Base-by-base conservation (phyloP, 2,797 vertebrate species). In the Pantherophis vulpinus region DNA sequence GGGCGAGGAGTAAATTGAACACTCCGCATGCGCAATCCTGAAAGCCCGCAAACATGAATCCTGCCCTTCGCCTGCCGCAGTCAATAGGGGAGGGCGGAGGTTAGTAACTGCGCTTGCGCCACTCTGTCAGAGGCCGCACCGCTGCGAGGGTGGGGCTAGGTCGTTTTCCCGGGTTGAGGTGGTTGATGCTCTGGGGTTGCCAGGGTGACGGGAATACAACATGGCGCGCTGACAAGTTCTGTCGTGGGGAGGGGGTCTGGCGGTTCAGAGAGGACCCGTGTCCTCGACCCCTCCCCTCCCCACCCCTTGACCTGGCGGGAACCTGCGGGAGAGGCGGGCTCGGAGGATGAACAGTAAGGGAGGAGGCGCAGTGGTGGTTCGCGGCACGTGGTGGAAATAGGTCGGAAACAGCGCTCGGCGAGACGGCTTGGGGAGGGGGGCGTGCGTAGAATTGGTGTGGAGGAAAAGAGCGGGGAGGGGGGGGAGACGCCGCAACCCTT, bases 181-280 rank as follows among this genome's bases (percentile, higher is more conserved):
- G 13, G 9, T 0, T 32, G 0, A 87, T 94, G 61, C 90, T 93
- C 51, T 92, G 91, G 93, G 97, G 99, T 99, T 99, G 98, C 98
- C 98, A 98, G 94, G 99, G 99, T 96, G 97, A 99, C 98, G 94
- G 93, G 70, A 79, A 96, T 18, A 96, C 98, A 98, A 98, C 97
- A 98, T 98, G 98, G 98, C 97, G 97, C 66, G 18, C 14, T 91
- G 94, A 90, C 56, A 25, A 66, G 95, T 63, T 42, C 79, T 87
- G 10, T 2, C 0, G 55, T 29, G 1, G 0, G 79, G 54, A 9
- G 89, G n/a, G 70, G 47, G 11, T 37, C 37, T 7, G 1, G 92
- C 87, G 56, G 86, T 54, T 60, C 54, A 10, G 6, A 0, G 0
- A 14, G 10, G 27, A 63, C 13, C 2, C n/a, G 74, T 79, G 88